Base-by-base conservation (phyloP, 2,888 invertebrate genomes). In the Glaucopsyche alexis region DNA sequence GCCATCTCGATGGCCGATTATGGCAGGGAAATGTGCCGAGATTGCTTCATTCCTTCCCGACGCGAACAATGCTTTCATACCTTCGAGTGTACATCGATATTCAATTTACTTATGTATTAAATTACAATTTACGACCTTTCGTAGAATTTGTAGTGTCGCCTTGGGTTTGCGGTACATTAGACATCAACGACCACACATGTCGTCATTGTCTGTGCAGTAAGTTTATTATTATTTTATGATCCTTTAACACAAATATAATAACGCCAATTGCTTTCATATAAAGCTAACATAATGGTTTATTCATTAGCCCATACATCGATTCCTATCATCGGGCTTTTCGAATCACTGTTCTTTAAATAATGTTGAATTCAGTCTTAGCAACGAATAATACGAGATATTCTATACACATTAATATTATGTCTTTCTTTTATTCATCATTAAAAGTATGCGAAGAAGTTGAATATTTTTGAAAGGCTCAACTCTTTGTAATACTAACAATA, bases 1-100 rank as follows among this genome's bases (percentile, higher is more conserved):
- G 82, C 85, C 79, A 77, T 79, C 80, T 83, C 81, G 83, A 82
- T 83, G 83, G 81, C 80, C 87, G 80, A 87, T 90, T 91, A 89
- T 87, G 90, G 90, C 84, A 85, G 85, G 85, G 84, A 87, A 88
- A 85, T 83, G 80, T 81, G 83, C 85, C 89, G 79, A 86, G 89
- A 91, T 91, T 89, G 84, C 88, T 90, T 88, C 90, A 91, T 91
- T 91, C 89, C 91, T 90, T 89, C 85, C 86, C 82, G 87, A 85
- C 4, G 85, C 83, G 81, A 84, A 86, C 85, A 87, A 87, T 84
- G 80, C 85, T 82, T 83, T 8, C 42, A 42, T 42, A 42, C 42
- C 42, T 8, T 42, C 42, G 42, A 7, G 8, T 42, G 8, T 42
- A 6, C 42, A 42, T 42, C 42, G 42, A 42, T 3, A 49, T 49